Evolutionary conservation across 2,888 invertebrate genomes (phyloP).

Genomic region (Nycteola revayana): DNA sequence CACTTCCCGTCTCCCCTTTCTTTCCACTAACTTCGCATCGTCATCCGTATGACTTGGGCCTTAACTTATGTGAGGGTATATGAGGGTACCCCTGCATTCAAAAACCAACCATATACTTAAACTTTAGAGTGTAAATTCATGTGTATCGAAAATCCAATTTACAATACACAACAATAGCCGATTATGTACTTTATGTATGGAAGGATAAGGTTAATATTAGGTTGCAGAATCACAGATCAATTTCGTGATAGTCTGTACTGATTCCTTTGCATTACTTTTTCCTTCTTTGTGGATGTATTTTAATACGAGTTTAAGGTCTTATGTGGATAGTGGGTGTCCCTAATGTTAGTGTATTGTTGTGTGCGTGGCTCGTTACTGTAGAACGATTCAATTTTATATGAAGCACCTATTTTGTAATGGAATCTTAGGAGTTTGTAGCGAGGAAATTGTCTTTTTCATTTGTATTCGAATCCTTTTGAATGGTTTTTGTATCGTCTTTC

Average conservation of each 20-base stretch:
- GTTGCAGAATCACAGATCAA: constrained; percentile 58
- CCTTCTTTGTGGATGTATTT: constrained; percentile 78
- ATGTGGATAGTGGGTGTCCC: constrained; percentile 61
- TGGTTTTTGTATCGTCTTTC: too few species aligned
- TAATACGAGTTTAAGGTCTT: constrained; percentile 76
- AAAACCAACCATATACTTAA: constrained; percentile 29
- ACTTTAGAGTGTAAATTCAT: constrained; percentile 25
- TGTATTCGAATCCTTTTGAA: too few species aligned
- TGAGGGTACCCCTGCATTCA: constrained; percentile 24
- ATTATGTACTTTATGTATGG: constrained; percentile 39
- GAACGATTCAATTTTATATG: constrained; percentile 19
- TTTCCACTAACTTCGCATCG: constrained; percentile 80
- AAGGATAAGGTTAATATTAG: constrained; percentile 32
- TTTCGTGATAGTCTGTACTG: constrained; percentile 79
- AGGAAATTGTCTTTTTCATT: constrained; percentile 9
- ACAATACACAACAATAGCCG: constrained; percentile 30
- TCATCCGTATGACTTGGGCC: constrained; percentile 80
- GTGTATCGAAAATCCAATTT: constrained; percentile 61
- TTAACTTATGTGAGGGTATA: constrained; percentile 77
- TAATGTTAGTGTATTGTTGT: constrained; percentile 31
- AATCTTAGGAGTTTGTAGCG: constrained; percentile 17
- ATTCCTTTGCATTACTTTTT: constrained; percentile 81
- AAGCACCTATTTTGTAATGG: constrained; percentile 26
- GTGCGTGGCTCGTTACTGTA: too few species aligned
- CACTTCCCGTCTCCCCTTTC: constrained; percentile 74